A percentile compares a stretch with the other conserved stretches of the same genome.
These are phyloP conservation scores for Nasonia giraulti DNA, from an alignment of 1,140 invertebrate genomes.

Conservation along the genomic window DNA sequence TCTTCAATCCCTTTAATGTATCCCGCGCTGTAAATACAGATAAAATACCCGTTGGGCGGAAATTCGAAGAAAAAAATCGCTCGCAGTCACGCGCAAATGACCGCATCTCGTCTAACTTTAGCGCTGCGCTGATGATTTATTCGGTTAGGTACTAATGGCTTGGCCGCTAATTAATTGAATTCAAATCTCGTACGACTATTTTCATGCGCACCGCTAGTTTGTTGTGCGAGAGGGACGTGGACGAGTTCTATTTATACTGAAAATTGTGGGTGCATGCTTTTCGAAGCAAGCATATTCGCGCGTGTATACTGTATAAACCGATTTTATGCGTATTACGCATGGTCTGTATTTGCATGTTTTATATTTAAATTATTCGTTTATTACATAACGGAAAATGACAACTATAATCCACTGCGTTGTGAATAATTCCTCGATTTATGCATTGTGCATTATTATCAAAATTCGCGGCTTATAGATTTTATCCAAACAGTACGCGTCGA, in stretches of 20 bases:
- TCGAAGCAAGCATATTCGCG: neutral
- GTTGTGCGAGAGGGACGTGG: neutral
- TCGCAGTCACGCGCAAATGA: neutral
- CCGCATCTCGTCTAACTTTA: neutral
- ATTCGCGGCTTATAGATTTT: neutral
- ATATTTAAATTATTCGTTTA: neutral
- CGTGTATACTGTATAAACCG: neutral
- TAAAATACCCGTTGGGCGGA: neutral
- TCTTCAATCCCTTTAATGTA: constrained; percentile 21
- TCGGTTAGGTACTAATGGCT: neutral
- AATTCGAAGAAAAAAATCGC: neutral
- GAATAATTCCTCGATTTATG: neutral
- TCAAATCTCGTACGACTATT: too few species aligned
- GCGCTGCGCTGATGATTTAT: neutral
- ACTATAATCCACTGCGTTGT: neutral
- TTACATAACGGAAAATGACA: neutral
- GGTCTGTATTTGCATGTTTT: neutral
- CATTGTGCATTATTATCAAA: neutral
- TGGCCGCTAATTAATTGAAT: neutral
- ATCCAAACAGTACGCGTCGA: neutral
- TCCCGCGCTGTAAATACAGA: neutral
- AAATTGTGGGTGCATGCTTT: neutral
- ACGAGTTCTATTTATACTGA: neutral
- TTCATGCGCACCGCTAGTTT: too few species aligned
- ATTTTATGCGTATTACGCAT: neutral